Evolutionary conservation across 2,113 vertebrate species (phyloP), one percentile per base, ranked within the genome.

Genomic region (Columbina picui): DNA sequence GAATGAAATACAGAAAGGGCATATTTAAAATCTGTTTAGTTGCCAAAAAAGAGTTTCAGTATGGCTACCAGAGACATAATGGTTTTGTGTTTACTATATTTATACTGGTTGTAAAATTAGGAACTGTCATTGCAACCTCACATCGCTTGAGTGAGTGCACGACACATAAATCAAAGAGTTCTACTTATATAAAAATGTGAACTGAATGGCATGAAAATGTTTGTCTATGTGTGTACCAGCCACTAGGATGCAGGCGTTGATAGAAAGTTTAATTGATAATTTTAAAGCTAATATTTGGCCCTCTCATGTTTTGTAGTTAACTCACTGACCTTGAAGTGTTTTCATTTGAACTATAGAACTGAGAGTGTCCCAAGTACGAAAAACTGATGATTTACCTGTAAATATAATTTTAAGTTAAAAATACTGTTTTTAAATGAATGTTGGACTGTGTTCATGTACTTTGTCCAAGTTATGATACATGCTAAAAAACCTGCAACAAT

Each of bases 51-150:
- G 52, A 81, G 36, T 91, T 57, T 30, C 84, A 84, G 27, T 68
- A 49, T 91, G 55, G 77, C 70, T 97, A 77, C 61, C 32, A 67
- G 74, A 91, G 94, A 13, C 67, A 26, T 93, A 92, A 94, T 91
- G 52, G 67, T 78, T 86, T 96, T 91, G 81, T 97, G 59, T 81
- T 75, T 95, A 96, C 86, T 80, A 34, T 97, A 95, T 97, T 97
- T 97, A 96, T 96, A 43, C 27, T 93, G 86, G 70, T 61, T 96
- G 43, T 97, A 97, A 98, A 97, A 97, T 97, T 97, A 97, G 90
- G 68, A 96, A 83, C 81, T 92, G 77, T 95, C 94, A 84, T 97
- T 96, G 90, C 65, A 96, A 86, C 59, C 53, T 32, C 77, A 85
- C 73, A 83, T 97, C 96, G 96, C 94, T 94, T 96, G 73, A 53